Evolutionary conservation across 2,113 vertebrate genomes (phyloP).

Genomic region (Oriolus oriolus): DNA sequence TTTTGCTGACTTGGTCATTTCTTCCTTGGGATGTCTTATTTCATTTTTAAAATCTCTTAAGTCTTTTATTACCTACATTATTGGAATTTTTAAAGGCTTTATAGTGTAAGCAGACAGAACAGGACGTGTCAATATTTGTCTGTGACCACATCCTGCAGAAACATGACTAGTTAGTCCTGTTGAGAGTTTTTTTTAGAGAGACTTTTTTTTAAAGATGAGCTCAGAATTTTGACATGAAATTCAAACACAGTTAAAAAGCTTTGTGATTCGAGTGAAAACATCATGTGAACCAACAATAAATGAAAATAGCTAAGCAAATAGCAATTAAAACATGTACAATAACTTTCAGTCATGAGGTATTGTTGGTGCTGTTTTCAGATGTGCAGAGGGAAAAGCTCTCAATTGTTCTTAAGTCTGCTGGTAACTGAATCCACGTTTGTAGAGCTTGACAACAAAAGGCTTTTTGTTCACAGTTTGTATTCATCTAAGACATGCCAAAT

Average conservation of each 20-base stretch:
- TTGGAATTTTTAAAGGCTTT: slow-evolving; percentile 12
- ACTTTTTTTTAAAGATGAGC: not conserved
- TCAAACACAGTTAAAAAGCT: not conserved
- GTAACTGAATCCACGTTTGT: slow-evolving; percentile 22
- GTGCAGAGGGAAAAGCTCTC: slow-evolving; percentile 31
- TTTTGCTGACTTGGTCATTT: not conserved
- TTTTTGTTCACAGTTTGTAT: slow-evolving; percentile 46
- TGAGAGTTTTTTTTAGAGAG: not conserved
- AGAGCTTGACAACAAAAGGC: slow-evolving; percentile 34
- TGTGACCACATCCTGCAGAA: slow-evolving; percentile 34
- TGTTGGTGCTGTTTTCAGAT: slow-evolving; percentile 33
- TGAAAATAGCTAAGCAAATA: slow-evolving; percentile 19
- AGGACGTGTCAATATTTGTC: slow-evolving; percentile 54
- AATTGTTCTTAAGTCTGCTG: slow-evolving; percentile 47
- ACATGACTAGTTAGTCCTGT: not conserved
- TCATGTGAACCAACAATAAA: not conserved
- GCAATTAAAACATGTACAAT: slow-evolving; percentile 5
- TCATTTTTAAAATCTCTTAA: not conserved
- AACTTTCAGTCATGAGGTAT: slow-evolving; percentile 39
- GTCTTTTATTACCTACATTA: slow-evolving; percentile 14
- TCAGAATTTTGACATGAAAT: slow-evolving; percentile 4
- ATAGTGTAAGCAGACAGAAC: slow-evolving; percentile 20
- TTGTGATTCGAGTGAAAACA: not conserved
- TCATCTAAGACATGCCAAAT: not conserved
- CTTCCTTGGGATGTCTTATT: not conserved